phyloP scores from a whole-genome alignment of 2,888 invertebrate species.

The Cataglyphis cursor region DNA sequence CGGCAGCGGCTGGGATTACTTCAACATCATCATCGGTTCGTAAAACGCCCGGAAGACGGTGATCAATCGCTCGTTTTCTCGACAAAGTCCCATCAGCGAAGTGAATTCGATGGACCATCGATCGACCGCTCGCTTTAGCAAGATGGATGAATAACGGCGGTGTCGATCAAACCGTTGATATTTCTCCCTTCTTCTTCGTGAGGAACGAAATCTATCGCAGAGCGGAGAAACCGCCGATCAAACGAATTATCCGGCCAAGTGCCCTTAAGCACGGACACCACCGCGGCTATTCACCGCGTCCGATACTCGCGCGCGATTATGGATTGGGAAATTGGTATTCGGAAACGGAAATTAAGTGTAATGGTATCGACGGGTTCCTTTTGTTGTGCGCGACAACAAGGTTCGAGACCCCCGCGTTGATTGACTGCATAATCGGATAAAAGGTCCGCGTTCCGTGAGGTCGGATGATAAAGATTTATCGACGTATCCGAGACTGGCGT shows the following conservation, averaged over 20 bases:
- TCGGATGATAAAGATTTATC: conserved; percentile 2
- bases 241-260: neutral
- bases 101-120: conserved; percentile 13
- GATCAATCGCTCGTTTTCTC: neutral
- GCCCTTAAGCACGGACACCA: conserved; percentile 18
- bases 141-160: neutral
- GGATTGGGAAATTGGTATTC: conserved; percentile 65
- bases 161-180: conserved; percentile 3
- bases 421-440: conserved; percentile 20
- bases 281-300: conserved; percentile 13
- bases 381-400: conserved; percentile 58
- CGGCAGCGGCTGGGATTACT: conserved; percentile 61
- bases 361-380: conserved; percentile 59
- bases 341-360: conserved; percentile 64
- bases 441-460: neutral
- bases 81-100: neutral
- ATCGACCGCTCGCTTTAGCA: neutral
- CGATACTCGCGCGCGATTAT: conserved; percentile 28
- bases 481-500: neutral
- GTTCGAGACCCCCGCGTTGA: neutral
- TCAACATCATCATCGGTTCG: conserved; percentile 50
- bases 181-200: neutral
- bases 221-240: neutral
- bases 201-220: conserved; percentile 5
- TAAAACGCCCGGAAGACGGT: conserved; percentile 6